These are phyloP conservation scores for Calliopum simillimum DNA, from an alignment of 2,888 invertebrate species.

Conservation along the genomic window DNA sequence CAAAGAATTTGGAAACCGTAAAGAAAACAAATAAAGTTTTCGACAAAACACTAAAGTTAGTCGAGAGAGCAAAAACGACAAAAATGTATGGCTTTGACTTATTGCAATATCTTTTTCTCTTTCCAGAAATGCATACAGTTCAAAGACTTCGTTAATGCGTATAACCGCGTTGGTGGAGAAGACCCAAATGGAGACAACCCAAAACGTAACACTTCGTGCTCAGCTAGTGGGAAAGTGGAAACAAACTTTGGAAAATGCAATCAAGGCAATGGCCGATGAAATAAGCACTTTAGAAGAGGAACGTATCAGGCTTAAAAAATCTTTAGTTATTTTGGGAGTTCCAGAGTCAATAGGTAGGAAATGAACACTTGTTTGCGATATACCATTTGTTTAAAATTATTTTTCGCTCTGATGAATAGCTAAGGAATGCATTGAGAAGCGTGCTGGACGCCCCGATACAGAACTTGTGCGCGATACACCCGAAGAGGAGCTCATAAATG, in stretches of 20 bases:
- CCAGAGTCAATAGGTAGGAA: slow-evolving; percentile 77
- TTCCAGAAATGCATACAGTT: slow-evolving; percentile 71
- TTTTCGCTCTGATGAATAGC: slow-evolving; percentile 57
- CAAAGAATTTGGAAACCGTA: slow-evolving; percentile 71
- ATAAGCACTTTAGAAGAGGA: slow-evolving; percentile 77
- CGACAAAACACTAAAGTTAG: slow-evolving; percentile 70
- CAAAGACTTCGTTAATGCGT: slow-evolving; percentile 74
- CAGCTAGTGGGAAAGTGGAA: slow-evolving; percentile 81
- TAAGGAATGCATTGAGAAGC: slow-evolving; percentile 79
- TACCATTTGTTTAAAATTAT: background rate
- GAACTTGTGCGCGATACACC: slow-evolving; percentile 82
- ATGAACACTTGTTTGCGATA: background rate
- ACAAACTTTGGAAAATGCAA: slow-evolving; percentile 77
- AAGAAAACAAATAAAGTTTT: slow-evolving; percentile 67
- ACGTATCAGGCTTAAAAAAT: slow-evolving; percentile 76
- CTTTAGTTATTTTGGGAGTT: slow-evolving; percentile 74
- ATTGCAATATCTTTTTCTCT: background rate
- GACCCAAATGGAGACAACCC: slow-evolving; percentile 76
- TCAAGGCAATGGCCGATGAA: slow-evolving; percentile 77
- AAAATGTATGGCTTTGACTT: background rate
- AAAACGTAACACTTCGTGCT: slow-evolving; percentile 74
- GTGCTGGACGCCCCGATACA: slow-evolving; percentile 76
- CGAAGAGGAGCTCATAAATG: slow-evolving; percentile 82
- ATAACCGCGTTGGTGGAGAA: slow-evolving; percentile 76
- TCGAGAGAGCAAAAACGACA: slow-evolving; percentile 22